Evolutionary conservation across 2,797 vertebrate species (phyloP).

Genomic region (Acanthornis magna): DNA sequence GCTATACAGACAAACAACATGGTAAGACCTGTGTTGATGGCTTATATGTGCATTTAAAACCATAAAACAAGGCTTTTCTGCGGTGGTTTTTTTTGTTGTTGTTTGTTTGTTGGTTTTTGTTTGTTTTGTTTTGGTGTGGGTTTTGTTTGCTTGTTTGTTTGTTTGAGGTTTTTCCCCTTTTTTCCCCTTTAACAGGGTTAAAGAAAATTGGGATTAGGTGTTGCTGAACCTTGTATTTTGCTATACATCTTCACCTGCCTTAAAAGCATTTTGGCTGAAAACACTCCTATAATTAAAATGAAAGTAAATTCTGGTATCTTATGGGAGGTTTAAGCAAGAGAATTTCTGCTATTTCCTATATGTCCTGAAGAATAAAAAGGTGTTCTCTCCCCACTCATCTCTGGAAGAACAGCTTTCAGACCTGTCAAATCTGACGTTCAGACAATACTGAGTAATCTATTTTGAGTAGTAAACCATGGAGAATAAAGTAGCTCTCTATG

Average conservation of each 20-base stretch:
- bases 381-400: not conserved
- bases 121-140: not conserved
- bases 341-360: not conserved
- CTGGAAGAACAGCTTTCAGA: not conserved
- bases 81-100: no score
- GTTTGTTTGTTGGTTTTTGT: no score
- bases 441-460: not conserved
- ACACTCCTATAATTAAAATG: not conserved
- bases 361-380: not conserved
- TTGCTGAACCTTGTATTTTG: not conserved
- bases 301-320: not conserved
- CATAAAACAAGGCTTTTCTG: accelerated
- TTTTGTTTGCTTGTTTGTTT: not conserved
- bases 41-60: not conserved
- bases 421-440: not conserved
- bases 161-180: no score
- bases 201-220: not conserved
- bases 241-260: not conserved
- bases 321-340: not conserved
- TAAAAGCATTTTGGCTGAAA: not conserved
- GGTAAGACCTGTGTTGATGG: not conserved
- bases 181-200: not conserved
- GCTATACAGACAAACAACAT: not conserved
- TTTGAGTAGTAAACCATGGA: not conserved
- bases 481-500: not conserved